Percentiles rank a stretch among this genome's conserved stretches.
These are phyloP conservation scores for Metridium senile DNA, from an alignment of 92 coral and sea anemone genomes.

Conservation along the genomic window DNA sequence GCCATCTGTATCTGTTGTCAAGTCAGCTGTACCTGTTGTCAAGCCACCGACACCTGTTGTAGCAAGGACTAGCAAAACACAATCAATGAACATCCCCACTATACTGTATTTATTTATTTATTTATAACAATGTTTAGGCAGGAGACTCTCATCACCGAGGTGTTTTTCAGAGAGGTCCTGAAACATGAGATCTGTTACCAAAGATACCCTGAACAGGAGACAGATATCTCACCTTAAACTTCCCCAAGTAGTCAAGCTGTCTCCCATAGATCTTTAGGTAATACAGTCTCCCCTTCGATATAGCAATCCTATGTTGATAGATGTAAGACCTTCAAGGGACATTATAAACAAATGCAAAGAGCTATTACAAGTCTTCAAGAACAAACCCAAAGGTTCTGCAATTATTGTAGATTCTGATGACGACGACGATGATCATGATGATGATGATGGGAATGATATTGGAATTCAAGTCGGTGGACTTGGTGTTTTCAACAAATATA, in stretches of 20 bases:
- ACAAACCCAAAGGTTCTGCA: background rate
- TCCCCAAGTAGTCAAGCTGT: slow-evolving; percentile 15
- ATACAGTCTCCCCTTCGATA: background rate
- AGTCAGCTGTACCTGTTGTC: no score
- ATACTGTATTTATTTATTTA: no score
- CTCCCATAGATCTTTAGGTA: slow-evolving; percentile 9
- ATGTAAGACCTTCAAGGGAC: background rate
- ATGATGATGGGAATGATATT: slow-evolving; percentile 33
- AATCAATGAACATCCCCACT: no score
- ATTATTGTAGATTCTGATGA: background rate
- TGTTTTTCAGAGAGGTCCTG: background rate
- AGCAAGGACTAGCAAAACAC: no score
- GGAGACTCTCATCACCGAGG: background rate
- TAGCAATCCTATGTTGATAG: slow-evolving; percentile 10
- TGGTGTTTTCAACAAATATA: slow-evolving; percentile 41
- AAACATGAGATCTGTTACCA: background rate
- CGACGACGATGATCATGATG: slow-evolving; percentile 42
- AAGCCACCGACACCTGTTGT: no score
- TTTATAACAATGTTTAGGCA: background rate
- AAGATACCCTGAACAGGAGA: slow-evolving; percentile 2
- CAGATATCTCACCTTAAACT: slow-evolving; percentile 10
- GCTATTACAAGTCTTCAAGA: slow-evolving; percentile 2
- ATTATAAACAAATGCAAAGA: slow-evolving; percentile 8
- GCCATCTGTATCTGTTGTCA: no score
- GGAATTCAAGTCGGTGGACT: slow-evolving; percentile 45